Base-by-base conservation (phyloP, 2,113 vertebrate species). In the Prionailurus bengalensis region DNA sequence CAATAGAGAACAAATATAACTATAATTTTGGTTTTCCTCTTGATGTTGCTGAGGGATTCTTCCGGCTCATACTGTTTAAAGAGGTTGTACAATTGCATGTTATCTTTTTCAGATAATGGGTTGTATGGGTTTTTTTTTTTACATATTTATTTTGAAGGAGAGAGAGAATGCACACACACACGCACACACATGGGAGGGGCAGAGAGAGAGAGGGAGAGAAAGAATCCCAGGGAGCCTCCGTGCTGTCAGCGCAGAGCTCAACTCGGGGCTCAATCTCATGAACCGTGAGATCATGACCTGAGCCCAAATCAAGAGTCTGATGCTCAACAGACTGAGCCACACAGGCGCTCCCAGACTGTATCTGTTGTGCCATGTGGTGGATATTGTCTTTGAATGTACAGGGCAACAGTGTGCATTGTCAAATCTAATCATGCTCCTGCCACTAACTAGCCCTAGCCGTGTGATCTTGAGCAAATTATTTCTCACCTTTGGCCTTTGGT, bases 1-100 rank as follows among this genome's bases (percentile, higher is more conserved):
- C 33, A 78, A 1, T 51, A 86, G 53, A 86, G 53, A 86, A 71
- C 63, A 79, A 4, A 85, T 42, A 27, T 42, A 65, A 73, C 51
- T 94, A 29, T 61, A 48, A 63, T 87, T 94, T 80, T 53, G 48
- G 23, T 39, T 96, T 91, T 96, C 58, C 39, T 84, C 51, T 80
- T 91, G 23, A 19, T 86, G 36, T 86, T 91, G 65, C 25, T 74
- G 25, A 85, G 45, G 25, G 36, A 58, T 73, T 94, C 79, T 87
- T 33, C 48, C 13, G 25, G 29, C 45, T 42, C 25, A 65, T n/a
- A 58, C 66, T 82, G 31, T 39, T 79, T 73, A 48, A 81, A 58
- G 55, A 91, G n/a, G 11, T 65, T 31, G 33, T 87, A 1, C 39
- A 68, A 74, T 48, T 73, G 42, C 68, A 39, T 79, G 19, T 68